Conservation (phyloP, 1,140 invertebrate species). For the Drosophila burlai region DNA sequence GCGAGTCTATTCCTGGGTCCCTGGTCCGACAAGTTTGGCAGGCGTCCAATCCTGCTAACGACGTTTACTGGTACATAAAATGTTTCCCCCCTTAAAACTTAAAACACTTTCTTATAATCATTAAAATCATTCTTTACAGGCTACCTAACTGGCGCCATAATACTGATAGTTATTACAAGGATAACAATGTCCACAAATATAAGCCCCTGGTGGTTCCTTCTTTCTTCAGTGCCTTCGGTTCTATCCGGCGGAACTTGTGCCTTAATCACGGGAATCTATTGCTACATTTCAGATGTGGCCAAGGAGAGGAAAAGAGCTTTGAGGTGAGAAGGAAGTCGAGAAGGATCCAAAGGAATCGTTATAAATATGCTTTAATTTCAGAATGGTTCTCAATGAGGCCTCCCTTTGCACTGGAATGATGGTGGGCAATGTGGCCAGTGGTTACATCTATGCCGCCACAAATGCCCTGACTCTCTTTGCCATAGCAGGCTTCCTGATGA, state of each 20-base stretch:
- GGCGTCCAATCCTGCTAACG: constrained; percentile 88
- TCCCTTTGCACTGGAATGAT: constrained; percentile 87
- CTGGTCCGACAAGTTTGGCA: constrained; percentile 90
- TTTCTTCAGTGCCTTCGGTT: constrained; percentile 87
- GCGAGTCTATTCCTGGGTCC: constrained; percentile 89
- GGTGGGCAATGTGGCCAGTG: constrained; percentile 87
- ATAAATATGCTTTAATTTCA: constrained; percentile 56
- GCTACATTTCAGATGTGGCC: constrained; percentile 89
- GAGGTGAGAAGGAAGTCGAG: constrained; percentile 59
- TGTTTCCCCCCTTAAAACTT: background rate
- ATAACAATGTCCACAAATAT: constrained; percentile 72
- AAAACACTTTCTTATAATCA: background rate
- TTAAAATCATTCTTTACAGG: constrained; percentile 40
- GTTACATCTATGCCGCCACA: constrained; percentile 74
- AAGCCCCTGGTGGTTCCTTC: constrained; percentile 87
- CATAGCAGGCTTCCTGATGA: constrained; percentile 60
- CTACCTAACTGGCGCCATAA: constrained; percentile 58
- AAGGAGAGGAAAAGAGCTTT: constrained; percentile 86
- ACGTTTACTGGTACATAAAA: constrained; percentile 85
- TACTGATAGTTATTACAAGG: constrained; percentile 60
- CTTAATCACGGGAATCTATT: constrained; percentile 87
- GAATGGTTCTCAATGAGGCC: constrained; percentile 88
- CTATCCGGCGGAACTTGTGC: constrained; percentile 87
- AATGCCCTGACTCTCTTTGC: constrained; percentile 53
- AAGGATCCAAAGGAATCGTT: background rate